phyloP scores from a whole-genome alignment of 2,113 vertebrate genomes.

The Ursus arctos region DNA sequence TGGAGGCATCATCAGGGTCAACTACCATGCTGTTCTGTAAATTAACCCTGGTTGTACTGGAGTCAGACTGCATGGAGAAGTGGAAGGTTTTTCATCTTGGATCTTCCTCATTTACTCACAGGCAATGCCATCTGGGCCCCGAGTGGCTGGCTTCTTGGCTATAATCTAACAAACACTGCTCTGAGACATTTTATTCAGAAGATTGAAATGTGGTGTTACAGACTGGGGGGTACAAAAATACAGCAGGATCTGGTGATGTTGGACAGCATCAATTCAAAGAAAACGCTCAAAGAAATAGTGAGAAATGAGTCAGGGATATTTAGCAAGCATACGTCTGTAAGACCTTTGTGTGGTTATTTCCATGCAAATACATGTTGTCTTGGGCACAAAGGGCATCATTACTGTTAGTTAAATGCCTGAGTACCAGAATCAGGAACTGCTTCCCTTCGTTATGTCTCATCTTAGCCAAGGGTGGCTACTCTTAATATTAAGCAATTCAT shows the following conservation, averaged over 20 bases:
- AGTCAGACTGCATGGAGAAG: conserved; percentile 41
- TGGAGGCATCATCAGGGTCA: conserved; percentile 55
- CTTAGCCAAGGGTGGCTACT: conserved; percentile 76
- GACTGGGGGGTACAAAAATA: not conserved
- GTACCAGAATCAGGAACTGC: conserved; percentile 70
- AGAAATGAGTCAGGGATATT: conserved; percentile 73
- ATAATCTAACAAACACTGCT: conserved; percentile 28
- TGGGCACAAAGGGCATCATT: conserved; percentile 66
- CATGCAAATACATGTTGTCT: conserved; percentile 71
- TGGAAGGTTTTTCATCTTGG: conserved; percentile 54
- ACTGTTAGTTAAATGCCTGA: conserved; percentile 74
- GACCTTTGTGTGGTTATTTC: conserved; percentile 65
- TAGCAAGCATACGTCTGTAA: not conserved
- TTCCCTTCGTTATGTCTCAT: conserved; percentile 71
- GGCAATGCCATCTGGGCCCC: conserved; percentile 54
- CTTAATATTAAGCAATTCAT: conserved; percentile 85
- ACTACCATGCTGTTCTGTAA: conserved; percentile 63
- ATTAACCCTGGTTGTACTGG: conserved; percentile 65
- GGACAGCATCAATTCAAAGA: conserved; percentile 55
- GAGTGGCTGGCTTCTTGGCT: conserved; percentile 54
- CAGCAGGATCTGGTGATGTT: not conserved
- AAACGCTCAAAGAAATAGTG: conserved; percentile 73
- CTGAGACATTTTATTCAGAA: conserved; percentile 15
- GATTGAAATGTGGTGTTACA: not conserved
- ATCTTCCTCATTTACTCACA: conserved; percentile 66